Conservation (phyloP, 2,113 vertebrate genomes). For the Neogale vison region DNA sequence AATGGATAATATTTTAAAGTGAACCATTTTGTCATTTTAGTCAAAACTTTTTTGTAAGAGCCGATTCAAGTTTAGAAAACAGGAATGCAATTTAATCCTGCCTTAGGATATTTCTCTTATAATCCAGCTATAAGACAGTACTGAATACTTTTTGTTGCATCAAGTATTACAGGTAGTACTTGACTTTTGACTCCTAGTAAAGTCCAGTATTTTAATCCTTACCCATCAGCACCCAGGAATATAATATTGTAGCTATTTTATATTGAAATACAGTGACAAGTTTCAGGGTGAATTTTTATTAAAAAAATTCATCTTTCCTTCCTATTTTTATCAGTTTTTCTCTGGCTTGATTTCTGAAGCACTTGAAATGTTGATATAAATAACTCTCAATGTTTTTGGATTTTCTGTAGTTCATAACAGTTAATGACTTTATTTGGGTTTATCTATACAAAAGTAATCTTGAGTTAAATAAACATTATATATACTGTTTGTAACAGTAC, state of each 20-base stretch:
- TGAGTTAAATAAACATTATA: conserved; percentile 9
- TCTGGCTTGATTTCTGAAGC: conserved; percentile 20
- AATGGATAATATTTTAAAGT: conserved; percentile 38
- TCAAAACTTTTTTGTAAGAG: neutral
- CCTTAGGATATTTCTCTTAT: neutral
- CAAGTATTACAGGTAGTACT: neutral
- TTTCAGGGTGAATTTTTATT: neutral
- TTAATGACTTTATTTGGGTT: neutral
- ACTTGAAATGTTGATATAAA: conserved; percentile 1
- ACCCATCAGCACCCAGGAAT: neutral
- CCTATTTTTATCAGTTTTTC: neutral
- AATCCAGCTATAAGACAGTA: neutral
- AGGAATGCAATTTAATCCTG: neutral
- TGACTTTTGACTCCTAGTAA: conserved; percentile 3
- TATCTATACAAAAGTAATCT: neutral
- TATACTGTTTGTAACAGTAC: neutral
- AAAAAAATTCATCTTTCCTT: neutral
- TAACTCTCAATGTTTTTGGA: neutral
- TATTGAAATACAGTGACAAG: neutral
- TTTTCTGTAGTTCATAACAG: neutral
- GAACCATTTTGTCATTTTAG: conserved; percentile 12
- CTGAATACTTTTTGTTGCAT: neutral
- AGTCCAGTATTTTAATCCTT: neutral
- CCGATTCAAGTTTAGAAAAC: conserved; percentile 12
- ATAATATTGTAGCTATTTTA: conserved; percentile 2